Evolutionary conservation across 2,888 invertebrate species (phyloP).

Genomic region (Agrypnus murinus): DNA sequence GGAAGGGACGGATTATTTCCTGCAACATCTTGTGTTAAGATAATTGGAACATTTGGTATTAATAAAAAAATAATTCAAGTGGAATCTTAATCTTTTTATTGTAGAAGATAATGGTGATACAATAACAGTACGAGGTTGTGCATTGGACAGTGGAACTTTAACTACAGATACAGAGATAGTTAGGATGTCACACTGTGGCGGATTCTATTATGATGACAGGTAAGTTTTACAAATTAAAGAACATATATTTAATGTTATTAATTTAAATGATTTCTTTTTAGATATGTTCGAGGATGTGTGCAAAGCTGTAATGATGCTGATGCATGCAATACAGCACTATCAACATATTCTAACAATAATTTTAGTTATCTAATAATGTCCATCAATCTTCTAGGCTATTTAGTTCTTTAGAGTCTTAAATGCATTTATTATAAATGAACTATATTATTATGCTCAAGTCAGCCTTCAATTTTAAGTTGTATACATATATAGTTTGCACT

Average conservation of each 20-base stretch:
- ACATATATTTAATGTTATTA: not conserved
- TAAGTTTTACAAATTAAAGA: constrained; percentile 69
- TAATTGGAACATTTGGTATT: constrained; percentile 91
- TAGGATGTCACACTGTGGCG: constrained; percentile 97
- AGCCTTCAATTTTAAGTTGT: too few relatives aligned
- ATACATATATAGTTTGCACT: too few relatives aligned
- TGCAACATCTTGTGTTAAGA: constrained; percentile 97
- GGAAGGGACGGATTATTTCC: constrained; percentile 95
- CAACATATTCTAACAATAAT: constrained; percentile 14
- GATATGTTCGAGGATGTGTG: constrained; percentile 94
- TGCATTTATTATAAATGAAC: too few relatives aligned
- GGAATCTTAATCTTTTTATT: constrained; percentile 3
- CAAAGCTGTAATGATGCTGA: constrained; percentile 95
- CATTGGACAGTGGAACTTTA: constrained; percentile 94
- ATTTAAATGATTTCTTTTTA: constrained; percentile 67
- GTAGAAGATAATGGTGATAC: constrained; percentile 80
- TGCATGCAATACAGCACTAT: constrained; percentile 82
- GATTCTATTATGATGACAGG: constrained; percentile 92
- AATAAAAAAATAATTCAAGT: constrained; percentile 8
- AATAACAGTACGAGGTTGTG: constrained; percentile 94
- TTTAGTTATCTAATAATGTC: not conserved
- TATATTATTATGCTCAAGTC: too few relatives aligned
- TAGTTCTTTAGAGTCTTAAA: not conserved
- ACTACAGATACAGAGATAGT: constrained; percentile 98
- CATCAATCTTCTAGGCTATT: not conserved